Base-by-base conservation (phyloP, 2,113 vertebrate species). In the Rafetus swinhoei region DNA sequence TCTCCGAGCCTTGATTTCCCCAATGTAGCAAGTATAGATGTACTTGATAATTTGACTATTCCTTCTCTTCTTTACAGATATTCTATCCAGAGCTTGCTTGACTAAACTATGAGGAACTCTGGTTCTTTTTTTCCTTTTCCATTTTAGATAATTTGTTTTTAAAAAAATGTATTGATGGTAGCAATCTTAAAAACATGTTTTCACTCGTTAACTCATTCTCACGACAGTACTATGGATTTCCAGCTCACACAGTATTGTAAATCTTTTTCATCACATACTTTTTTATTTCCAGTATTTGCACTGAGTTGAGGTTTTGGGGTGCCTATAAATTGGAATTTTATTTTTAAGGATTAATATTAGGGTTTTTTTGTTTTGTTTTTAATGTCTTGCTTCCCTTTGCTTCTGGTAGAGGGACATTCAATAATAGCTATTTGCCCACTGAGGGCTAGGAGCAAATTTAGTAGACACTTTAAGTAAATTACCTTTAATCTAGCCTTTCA, bases 381-480 rank as follows among this genome's bases (percentile, higher is more conserved):
- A 45, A 5, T 45, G 45, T 84, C 54, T 22, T 81, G 16, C 9
- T 81, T 86, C 39, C 35, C 65, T 56, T 45, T 94, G 2, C 55
- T 94, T 60, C 10, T 54, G 59, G 54, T 50, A 90, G 32, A 79
- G 76, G 60, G 86, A n/a, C 60, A 74, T 60, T 95, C 35, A 25
- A 69, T 89, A 65, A 83, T 57, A 90, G 57, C 69, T 92, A 81
- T 82, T 94, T 89, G 80, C 62, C 85, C 72, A 84, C 55, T 32
- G 14, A 25, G 59, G 50, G 74, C 87, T 93, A 59, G 50, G 92
- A 94, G 84, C 39, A 60, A 85, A 86, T 85, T 86, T 84, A 81
- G 56, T 45, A 32, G 79, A 15, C 72, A 81, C 82, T 96, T 84
- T 79, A 94, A 94, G 89, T 16, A 87, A 90, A 82, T 92, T 89